These are phyloP conservation scores for Aythya baeri DNA, from an alignment of 2,113 vertebrate species.

Conservation along the genomic window DNA sequence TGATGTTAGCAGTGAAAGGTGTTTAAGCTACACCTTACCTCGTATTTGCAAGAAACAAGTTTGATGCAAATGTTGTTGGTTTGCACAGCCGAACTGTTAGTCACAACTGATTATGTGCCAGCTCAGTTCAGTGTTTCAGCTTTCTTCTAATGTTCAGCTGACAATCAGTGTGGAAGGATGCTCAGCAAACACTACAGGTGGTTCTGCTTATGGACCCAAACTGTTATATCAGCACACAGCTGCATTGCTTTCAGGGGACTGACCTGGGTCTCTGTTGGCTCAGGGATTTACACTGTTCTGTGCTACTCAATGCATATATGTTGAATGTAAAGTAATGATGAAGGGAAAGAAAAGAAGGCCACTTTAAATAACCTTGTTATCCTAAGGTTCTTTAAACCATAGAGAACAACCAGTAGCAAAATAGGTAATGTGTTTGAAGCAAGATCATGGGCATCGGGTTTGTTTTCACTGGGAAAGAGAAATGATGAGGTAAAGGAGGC, in stretches of 20 bases:
- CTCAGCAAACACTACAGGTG: not conserved
- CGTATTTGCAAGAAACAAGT: not conserved
- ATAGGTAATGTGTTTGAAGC: not conserved
- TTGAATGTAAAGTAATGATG: not conserved
- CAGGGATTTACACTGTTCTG: not conserved
- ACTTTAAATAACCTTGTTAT: not conserved
- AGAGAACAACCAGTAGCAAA: not conserved
- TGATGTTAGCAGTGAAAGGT: not conserved
- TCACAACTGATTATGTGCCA: not conserved
- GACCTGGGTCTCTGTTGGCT: not conserved
- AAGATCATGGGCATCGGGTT: constrained; percentile 3
- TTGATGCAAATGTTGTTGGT: not conserved
- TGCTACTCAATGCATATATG: not conserved
- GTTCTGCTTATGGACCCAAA: not conserved
- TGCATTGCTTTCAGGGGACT: rapidly evolving
- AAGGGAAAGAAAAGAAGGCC: not conserved
- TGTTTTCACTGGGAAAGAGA: not conserved
- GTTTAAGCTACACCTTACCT: not conserved
- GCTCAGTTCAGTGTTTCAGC: not conserved
- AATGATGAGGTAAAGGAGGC: not conserved
- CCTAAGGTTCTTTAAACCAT: constrained; percentile 2
- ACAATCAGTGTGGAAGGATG: rapidly evolving
- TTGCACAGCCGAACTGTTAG: not conserved
- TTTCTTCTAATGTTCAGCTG: not conserved
- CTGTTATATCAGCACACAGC: rapidly evolving